Evolutionary conservation across 2,113 vertebrate genomes (phyloP).

Genomic region (Catharus minimus): DNA sequence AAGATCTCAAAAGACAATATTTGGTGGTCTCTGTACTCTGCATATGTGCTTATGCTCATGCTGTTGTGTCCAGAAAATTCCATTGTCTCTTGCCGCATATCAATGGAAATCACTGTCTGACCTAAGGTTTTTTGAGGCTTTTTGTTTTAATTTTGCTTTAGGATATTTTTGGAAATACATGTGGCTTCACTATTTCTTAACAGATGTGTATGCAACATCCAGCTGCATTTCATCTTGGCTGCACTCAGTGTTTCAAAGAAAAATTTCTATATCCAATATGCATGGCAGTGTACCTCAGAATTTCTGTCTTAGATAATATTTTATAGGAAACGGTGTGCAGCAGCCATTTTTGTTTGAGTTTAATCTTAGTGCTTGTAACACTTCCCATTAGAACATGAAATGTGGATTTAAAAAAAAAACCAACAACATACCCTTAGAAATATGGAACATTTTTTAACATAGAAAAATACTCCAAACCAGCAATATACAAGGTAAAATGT

Average conservation of each 20-base stretch:
- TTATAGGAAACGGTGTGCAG: not conserved
- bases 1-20: not conserved
- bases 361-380: not conserved
- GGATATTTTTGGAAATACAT: accelerated
- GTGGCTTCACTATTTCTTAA: not conserved
- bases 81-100: not conserved
- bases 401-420: not conserved
- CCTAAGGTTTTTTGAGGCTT: not conserved
- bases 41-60: accelerated
- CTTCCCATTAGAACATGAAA: not conserved
- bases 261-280: not conserved
- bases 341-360: not conserved
- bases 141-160: not conserved
- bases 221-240: not conserved
- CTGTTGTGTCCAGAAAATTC: not conserved
- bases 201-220: not conserved
- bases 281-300: not conserved
- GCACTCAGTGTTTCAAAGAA: not conserved
- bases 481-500: not conserved
- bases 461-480: accelerated
- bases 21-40: not conserved
- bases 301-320: not conserved
- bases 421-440: not conserved
- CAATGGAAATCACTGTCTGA: not conserved
- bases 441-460: not conserved